A percentile compares a stretch with the other conserved stretches of the same genome.
phyloP scores from a whole-genome alignment of 2,888 invertebrate genomes.

The Ophioninae sp. region DNA sequence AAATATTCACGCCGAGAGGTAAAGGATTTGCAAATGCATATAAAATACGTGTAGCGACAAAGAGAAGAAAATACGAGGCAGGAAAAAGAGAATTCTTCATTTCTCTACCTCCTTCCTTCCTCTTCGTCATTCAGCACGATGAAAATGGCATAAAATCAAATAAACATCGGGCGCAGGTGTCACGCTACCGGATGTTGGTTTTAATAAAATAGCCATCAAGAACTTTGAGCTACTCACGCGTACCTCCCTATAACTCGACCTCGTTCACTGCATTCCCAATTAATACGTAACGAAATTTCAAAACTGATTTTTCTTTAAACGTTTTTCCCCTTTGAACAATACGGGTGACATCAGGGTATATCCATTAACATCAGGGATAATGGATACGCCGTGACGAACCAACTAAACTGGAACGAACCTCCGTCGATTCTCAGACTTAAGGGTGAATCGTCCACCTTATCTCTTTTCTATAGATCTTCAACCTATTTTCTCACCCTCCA shows the following conservation, averaged over 20 bases:
- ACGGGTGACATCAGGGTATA: too few relatives aligned
- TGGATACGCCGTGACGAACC: slow-evolving; percentile 48
- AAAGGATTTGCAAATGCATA: slow-evolving; percentile 48
- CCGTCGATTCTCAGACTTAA: slow-evolving; percentile 37
- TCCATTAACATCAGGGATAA: slow-evolving; percentile 50
- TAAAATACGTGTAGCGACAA: slow-evolving; percentile 11
- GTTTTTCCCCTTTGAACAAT: neutral
- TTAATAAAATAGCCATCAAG: slow-evolving; percentile 42
- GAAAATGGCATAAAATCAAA: slow-evolving; percentile 56
- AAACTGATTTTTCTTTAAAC: neutral
- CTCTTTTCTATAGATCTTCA: neutral
- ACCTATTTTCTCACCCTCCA: neutral
- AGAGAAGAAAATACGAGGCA: slow-evolving; percentile 13
- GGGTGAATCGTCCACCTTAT: slow-evolving; percentile 47
- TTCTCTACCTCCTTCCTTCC: neutral
- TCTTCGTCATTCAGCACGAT: neutral
- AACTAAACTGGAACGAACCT: slow-evolving; percentile 36
- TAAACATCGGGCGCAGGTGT: slow-evolving; percentile 50
- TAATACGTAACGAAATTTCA: neutral
- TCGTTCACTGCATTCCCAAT: slow-evolving; percentile 9
- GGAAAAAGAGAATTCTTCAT: neutral
- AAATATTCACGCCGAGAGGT: slow-evolving; percentile 41
- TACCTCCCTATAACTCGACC: neutral
- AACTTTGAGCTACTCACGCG: neutral
- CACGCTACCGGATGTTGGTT: slow-evolving; percentile 16